Conservation (phyloP, 2,113 vertebrate species). For the Notiomystis cincta region DNA sequence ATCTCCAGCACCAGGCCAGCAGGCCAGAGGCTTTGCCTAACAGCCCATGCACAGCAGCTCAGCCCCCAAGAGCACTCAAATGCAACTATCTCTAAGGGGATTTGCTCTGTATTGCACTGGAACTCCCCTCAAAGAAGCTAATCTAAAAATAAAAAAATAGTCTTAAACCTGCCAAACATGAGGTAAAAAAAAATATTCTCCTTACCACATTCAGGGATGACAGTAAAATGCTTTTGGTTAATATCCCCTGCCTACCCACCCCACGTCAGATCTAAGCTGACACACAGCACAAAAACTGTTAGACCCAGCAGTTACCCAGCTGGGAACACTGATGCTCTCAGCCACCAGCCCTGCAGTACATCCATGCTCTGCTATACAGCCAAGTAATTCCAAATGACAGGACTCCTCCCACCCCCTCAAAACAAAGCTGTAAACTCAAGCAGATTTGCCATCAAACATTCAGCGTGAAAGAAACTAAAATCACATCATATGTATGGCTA, state of each 20-base stretch:
- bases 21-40: neutral
- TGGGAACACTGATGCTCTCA: neutral
- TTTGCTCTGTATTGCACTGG: neutral
- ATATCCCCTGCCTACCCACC: neutral
- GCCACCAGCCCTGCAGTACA: neutral
- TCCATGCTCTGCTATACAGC: neutral
- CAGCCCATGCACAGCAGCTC: neutral
- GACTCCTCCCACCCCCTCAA: neutral
- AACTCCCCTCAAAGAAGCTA: neutral
- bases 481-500: fast-evolving
- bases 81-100: neutral
- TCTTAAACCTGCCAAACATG: neutral
- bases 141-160: neutral
- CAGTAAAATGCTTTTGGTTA: neutral
- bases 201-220: neutral
- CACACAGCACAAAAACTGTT: neutral
- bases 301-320: neutral
- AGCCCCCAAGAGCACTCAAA: neutral
- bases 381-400: neutral
- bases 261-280: neutral
- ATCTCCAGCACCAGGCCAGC: neutral
- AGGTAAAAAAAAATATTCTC: neutral
- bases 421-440: neutral
- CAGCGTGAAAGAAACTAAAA: neutral
- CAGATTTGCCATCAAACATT: neutral